These are phyloP conservation scores for Hyppa rectilinea DNA, from an alignment of 2,888 invertebrate species.

Conservation along the genomic window DNA sequence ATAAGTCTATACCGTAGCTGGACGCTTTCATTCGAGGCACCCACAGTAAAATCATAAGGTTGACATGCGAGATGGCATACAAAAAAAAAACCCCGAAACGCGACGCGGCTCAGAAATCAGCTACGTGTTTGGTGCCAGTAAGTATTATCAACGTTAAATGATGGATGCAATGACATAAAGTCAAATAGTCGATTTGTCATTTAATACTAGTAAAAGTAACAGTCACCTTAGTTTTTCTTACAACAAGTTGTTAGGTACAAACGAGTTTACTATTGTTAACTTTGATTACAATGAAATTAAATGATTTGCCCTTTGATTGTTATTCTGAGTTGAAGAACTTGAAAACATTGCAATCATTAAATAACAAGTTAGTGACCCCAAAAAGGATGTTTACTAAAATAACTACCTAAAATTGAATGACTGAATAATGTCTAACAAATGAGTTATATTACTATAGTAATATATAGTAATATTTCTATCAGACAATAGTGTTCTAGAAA, in stretches of 20 bases:
- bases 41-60: no score
- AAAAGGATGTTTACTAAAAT: not conserved
- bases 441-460: no score
- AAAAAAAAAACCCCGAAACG: no score
- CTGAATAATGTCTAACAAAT: no score
- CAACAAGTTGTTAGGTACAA: not conserved
- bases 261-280: constrained; percentile 2
- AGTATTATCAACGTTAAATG: no score
- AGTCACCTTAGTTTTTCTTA: constrained; percentile 9
- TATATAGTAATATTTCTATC: no score
- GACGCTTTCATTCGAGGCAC: no score
- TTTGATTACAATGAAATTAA: not conserved
- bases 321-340: not conserved
- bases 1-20: no score
- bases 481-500: no score
- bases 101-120: no score
- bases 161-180: not conserved
- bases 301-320: constrained; percentile 2
- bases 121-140: no score
- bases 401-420: not conserved
- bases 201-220: not conserved
- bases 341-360: constrained; percentile 1
- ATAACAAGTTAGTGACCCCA: constrained; percentile 3
- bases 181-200: not conserved
- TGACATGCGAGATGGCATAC: no score